These are phyloP conservation scores for Drosophila bifasciata DNA, from an alignment of 1,140 invertebrate species.

Conservation along the genomic window DNA sequence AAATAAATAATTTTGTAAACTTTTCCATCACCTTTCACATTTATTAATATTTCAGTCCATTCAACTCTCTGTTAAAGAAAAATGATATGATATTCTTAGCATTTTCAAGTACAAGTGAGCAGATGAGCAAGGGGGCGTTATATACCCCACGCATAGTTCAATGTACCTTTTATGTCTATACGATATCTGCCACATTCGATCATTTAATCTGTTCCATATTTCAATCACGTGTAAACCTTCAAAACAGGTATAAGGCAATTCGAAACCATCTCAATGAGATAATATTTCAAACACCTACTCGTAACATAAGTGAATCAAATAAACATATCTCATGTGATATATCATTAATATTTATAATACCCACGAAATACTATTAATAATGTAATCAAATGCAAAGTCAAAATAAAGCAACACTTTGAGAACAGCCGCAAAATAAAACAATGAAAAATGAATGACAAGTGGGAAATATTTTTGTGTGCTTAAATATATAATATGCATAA, in stretches of 20 bases:
- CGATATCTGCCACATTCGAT: constrained; percentile 32
- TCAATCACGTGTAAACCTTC: constrained; percentile 29
- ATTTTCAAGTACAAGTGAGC: constrained; percentile 8
- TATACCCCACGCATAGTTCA: constrained; percentile 17
- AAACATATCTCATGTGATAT: constrained; percentile 21
- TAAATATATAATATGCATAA: too few relatives aligned
- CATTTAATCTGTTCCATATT: constrained; percentile 24
- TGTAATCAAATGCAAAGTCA: constrained; percentile 42
- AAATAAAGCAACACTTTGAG: constrained; percentile 20
- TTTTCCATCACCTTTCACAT: too few relatives aligned
- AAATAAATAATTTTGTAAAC: too few relatives aligned
- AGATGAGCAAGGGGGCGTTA: too few relatives aligned
- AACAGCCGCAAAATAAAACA: too few relatives aligned
- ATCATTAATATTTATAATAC: constrained; percentile 53
- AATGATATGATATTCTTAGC: constrained; percentile 2
- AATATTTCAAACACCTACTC: constrained; percentile 34
- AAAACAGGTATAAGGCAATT: constrained; percentile 45
- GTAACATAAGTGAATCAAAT: constrained; percentile 38
- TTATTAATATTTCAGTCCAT: too few relatives aligned
- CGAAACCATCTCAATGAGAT: constrained; percentile 26
- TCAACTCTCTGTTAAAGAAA: constrained; percentile 1
- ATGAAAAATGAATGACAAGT: too few relatives aligned
- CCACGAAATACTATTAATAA: constrained; percentile 15
- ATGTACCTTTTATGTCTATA: constrained; percentile 30
- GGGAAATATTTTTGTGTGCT: too few relatives aligned